Base-by-base conservation (phyloP, 35 echinoderm and acorn worm species). In the Anneissia japonica region DNA sequence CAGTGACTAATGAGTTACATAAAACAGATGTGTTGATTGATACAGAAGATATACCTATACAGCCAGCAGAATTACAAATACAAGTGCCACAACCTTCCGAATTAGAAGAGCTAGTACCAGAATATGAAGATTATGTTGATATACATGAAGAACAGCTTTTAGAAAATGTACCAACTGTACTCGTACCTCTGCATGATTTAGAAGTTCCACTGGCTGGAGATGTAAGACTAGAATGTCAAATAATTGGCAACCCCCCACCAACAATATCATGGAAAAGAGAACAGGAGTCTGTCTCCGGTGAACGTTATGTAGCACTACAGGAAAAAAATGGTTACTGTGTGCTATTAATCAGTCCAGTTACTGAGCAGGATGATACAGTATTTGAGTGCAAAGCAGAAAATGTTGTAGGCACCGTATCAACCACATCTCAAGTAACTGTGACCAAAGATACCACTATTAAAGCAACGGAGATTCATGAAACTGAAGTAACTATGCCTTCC, bases 331-430 rank as follows among this genome's bases (percentile, higher is more conserved):
- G 86, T 32, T 56, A 23, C 9, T 83, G 74, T 93, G 40, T 85
- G 32, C 81, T 93, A 36, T 38, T 93, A 37, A 93, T 93, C 38
- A 84, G 43, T 46, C 86, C 87, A 26, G 91, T 93, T 39, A 83
- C 74, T 40, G 91, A 93, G 29, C 36, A 79, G 55, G 91, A 97
- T 83, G 92, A 97, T 51, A 93, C 95, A 83, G 87, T 88, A 79
- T 97, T 93, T 91, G 91, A 86, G 76, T 97, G 95, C 87, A 84
- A 86, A 74, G 95, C 91, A 74, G 93, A 88, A 29, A 97, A 97
- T 87, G 78, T 75, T 36, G 82, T 82, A 26, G 95, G 95, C 29
- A 93, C 90, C 51, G 88, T 92, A 4, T 87, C 91, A 88, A 91
- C 91, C 26, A 83, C 80, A 91, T 84, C 89, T 37, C 88, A 97